phyloP scores from a whole-genome alignment of 2,888 invertebrate species.

The Mesochorus sp. region DNA sequence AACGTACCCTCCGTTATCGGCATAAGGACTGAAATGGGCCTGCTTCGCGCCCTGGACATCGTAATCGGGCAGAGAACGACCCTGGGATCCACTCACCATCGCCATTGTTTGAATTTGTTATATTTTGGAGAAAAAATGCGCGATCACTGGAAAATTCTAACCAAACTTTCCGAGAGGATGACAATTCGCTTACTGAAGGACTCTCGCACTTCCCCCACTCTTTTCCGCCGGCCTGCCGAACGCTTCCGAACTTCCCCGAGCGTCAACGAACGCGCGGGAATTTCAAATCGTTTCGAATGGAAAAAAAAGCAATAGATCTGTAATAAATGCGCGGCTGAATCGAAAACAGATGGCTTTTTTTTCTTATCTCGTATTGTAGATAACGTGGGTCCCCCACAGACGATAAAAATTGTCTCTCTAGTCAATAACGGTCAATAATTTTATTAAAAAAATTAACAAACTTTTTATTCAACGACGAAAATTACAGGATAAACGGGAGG shows the following conservation, averaged over 20 bases:
- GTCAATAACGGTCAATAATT: too few relatives aligned
- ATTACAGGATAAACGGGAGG: too few relatives aligned
- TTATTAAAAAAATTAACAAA: too few relatives aligned
- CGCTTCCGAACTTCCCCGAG: constrained; percentile 1
- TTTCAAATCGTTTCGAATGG: not conserved
- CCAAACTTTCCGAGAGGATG: constrained; percentile 55
- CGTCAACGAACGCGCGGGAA: not conserved
- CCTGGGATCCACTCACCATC: constrained; percentile 73
- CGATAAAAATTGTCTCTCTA: too few relatives aligned
- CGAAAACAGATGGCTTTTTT: not conserved
- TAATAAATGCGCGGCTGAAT: not conserved
- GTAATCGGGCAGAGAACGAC: constrained; percentile 83
- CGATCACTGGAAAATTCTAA: constrained; percentile 13
- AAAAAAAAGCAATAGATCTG: not conserved
- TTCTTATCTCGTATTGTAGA: not conserved
- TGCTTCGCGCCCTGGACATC: constrained; percentile 82
- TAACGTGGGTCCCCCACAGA: too few relatives aligned
- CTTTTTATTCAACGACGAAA: too few relatives aligned
- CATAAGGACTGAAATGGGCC: constrained; percentile 86
- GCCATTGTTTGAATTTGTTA: constrained; percentile 68
- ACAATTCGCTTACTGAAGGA: constrained; percentile 63
- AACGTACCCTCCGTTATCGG: constrained; percentile 90
- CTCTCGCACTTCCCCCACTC: not conserved
- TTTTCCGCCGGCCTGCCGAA: not conserved
- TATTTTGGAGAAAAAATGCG: not conserved